Evolutionary conservation across 2,797 vertebrate species (phyloP).

Genomic region (Tenualosa ilisha): DNA sequence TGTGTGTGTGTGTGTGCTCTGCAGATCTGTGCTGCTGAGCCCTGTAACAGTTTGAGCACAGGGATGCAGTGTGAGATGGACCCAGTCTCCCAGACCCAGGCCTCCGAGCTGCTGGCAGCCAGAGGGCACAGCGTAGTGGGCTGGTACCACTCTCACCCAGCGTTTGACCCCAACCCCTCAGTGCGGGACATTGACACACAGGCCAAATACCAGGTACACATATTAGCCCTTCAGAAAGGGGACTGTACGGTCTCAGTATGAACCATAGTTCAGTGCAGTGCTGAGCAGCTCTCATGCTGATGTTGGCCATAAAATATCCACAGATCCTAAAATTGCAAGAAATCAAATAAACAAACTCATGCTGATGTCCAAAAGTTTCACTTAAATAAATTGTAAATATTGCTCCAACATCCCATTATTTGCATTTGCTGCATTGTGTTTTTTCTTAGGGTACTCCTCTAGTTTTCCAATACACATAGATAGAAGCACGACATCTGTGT

Average conservation of each 20-base stretch:
- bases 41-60: conserved; percentile 94
- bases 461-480: not conserved
- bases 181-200: conserved; percentile 95
- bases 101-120: conserved; percentile 84
- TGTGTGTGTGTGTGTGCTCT: conserved; percentile 27
- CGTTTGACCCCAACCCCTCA: conserved; percentile 96
- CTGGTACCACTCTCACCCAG: conserved; percentile 98
- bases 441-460: not conserved
- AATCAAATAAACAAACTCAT: too few relatives aligned
- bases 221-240: not conserved
- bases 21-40: conserved; percentile 90
- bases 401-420: too few relatives aligned
- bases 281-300: too few relatives aligned
- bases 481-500: not conserved
- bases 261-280: too few relatives aligned
- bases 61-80: conserved; percentile 99
- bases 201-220: conserved; percentile 91
- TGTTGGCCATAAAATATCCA: too few relatives aligned
- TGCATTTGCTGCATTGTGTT: not conserved
- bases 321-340: too few relatives aligned
- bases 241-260: too few relatives aligned
- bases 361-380: too few relatives aligned
- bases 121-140: conserved; percentile 88
- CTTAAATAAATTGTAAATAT: too few relatives aligned
- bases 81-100: conserved; percentile 92